These are phyloP conservation scores for Zelleria hepariella DNA, from an alignment of 2,888 invertebrate genomes.

Conservation along the genomic window DNA sequence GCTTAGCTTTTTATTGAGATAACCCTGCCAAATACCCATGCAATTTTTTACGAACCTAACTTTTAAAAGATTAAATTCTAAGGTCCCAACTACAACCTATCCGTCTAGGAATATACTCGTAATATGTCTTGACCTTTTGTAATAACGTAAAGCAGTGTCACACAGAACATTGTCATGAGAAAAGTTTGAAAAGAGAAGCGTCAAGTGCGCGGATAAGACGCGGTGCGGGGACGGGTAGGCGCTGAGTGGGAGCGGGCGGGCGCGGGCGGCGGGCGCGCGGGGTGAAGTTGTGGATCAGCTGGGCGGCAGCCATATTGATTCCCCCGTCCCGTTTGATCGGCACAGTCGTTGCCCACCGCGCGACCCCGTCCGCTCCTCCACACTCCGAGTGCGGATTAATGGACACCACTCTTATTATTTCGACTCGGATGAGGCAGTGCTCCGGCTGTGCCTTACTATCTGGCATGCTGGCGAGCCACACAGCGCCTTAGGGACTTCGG, in stretches of 20 bases:
- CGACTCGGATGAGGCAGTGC: conserved; percentile 58
- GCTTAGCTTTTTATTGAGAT: too few species aligned
- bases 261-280: conserved; percentile 8
- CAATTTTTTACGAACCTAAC: too few species aligned
- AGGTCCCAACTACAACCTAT: too few species aligned
- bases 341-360: conserved; percentile 38
- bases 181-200: conserved; percentile 33
- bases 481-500: neutral
- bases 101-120: too few species aligned
- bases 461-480: neutral
- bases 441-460: conserved; percentile 7
- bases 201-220: conserved; percentile 40
- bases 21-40: too few species aligned
- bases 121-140: neutral
- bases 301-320: conserved; percentile 72
- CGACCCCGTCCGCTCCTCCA: conserved; percentile 23
- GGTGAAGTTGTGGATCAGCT: conserved; percentile 54
- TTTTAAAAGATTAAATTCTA: too few species aligned
- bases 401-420: conserved; percentile 71
- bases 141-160: neutral
- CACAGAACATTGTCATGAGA: conserved; percentile 33
- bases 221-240: conserved; percentile 24
- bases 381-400: conserved; percentile 45
- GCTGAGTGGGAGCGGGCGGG: conserved; percentile 14
- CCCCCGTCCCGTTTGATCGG: conserved; percentile 68